Base-by-base conservation (phyloP, 2,113 vertebrate species). In the Peucedramus taeniatus region DNA sequence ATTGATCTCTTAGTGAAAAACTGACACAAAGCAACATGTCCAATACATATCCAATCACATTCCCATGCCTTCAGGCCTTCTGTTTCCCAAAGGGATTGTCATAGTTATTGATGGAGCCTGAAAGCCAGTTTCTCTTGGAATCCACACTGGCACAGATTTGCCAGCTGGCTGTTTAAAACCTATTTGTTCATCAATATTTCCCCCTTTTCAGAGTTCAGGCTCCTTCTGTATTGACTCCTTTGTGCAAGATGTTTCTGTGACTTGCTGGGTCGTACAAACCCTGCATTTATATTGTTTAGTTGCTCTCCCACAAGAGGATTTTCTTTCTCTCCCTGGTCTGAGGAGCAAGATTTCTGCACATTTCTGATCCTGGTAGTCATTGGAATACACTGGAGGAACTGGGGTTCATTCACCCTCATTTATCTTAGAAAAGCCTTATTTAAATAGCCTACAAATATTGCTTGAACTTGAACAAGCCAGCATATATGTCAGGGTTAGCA, bases 41-140 rank as follows among this genome's bases (percentile, higher is more conserved):
- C 44, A 59, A 19, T 0, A 6, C 13, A 6, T 10, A 44, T n/a
- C 40, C 3, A 5, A 44, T 57, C 6, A 9, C 23, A 39, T 15
- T 45, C 13, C 16, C 22, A 6, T 42, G 59, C 44, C 74, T 31
- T 82, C 19, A 61, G 19, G 53, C 47, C 3, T 40, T 59, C 12
- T 60, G 37, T 50, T 77, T 61, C 79, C 68, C 47, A 83, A 71
- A 61, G 30, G 14, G 31, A 22, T 44, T 35, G 7, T 10, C 4
- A 14, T 33, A 18, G 37, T 53, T 72, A 51, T 3, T 23, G 37
- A 30, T 24, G 13, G 33, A 61, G 4, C 33, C 28, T 70, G 49
- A 63, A 49, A 61, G 15, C 39, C 24, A 14, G 9, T 22, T 66
- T 82, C 51, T 63, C 65, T 82, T 23, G 40, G 6, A 69, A 77